Evolutionary conservation across 2,113 vertebrate species (phyloP).

Genomic region (Phocoena sinus): DNA sequence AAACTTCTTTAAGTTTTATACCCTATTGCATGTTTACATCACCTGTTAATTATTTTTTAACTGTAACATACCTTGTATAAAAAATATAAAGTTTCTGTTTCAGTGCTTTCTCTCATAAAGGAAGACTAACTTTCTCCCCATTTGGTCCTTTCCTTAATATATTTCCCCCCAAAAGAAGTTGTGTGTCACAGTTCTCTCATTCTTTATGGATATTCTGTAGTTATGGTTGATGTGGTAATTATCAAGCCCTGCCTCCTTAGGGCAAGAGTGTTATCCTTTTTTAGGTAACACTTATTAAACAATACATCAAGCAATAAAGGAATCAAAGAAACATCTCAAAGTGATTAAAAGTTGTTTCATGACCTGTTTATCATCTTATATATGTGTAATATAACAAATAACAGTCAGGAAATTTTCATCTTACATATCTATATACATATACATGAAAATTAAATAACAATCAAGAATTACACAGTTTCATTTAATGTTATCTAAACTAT

Average conservation of each 20-base stretch:
- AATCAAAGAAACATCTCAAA: background rate
- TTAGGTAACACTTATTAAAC: constrained; percentile 9
- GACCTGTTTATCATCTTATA: background rate
- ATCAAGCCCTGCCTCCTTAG: background rate
- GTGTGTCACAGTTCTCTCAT: background rate
- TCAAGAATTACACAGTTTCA: background rate
- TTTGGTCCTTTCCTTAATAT: background rate
- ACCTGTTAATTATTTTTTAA: background rate
- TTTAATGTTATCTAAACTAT: background rate
- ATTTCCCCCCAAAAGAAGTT: background rate
- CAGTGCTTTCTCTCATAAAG: background rate
- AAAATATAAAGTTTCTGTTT: background rate
- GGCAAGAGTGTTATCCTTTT: background rate
- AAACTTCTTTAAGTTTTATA: background rate
- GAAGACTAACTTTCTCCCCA: background rate
- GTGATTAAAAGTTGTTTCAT: constrained; percentile 31
- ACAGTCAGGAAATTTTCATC: background rate
- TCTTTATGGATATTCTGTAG: background rate
- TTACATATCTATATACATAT: background rate
- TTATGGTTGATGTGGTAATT: background rate
- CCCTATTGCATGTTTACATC: background rate
- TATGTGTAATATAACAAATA: background rate
- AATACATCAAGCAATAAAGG: background rate
- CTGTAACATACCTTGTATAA: background rate
- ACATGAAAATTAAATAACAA: background rate